These are phyloP conservation scores for Ornithorhynchus anatinus DNA, from an alignment of 2,113 vertebrate genomes.

Conservation along the genomic window DNA sequence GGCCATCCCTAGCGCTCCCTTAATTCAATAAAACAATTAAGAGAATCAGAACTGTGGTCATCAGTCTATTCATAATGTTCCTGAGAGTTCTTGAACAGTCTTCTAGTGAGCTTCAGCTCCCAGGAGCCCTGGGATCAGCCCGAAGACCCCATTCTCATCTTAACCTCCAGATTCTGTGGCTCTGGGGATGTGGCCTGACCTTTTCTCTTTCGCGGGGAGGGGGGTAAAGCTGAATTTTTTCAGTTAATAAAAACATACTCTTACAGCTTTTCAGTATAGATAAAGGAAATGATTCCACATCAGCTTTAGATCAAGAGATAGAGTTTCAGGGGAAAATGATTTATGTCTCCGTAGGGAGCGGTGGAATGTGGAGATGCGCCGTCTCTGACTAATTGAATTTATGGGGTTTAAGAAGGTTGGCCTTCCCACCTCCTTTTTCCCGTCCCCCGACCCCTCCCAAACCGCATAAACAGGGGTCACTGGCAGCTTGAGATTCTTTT, in stretches of 20 bases:
- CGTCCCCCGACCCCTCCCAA: conserved; percentile 36
- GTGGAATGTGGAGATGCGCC: conserved; percentile 40
- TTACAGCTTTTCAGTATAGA: conserved; percentile 33
- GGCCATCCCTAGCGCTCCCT: background rate
- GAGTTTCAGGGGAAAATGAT: conserved; percentile 53
- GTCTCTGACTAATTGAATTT: conserved; percentile 31
- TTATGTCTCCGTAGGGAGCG: conserved; percentile 18
- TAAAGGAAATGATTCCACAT: conserved; percentile 52
- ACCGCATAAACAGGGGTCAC: conserved; percentile 21
- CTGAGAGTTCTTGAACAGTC: background rate
- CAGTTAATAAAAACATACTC: conserved; percentile 44
- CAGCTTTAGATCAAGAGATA: conserved; percentile 59
- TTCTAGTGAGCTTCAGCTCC: background rate
- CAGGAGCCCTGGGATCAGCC: background rate
- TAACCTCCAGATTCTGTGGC: background rate
- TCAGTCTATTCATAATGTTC: background rate
- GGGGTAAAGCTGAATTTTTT: conserved; percentile 36
- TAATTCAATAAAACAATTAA: conserved; percentile 4
- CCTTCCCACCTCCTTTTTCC: conserved; percentile 14
- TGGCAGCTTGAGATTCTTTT: background rate
- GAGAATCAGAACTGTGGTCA: background rate
- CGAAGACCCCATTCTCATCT: background rate
- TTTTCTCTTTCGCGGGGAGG: background rate
- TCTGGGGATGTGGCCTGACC: conserved; percentile 6
- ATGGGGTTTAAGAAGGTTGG: conserved; percentile 25